Evolutionary conservation across 1,140 invertebrate species (phyloP), one percentile per base, ranked within the genome.

Genomic region (Harpegnathos saltator): DNA sequence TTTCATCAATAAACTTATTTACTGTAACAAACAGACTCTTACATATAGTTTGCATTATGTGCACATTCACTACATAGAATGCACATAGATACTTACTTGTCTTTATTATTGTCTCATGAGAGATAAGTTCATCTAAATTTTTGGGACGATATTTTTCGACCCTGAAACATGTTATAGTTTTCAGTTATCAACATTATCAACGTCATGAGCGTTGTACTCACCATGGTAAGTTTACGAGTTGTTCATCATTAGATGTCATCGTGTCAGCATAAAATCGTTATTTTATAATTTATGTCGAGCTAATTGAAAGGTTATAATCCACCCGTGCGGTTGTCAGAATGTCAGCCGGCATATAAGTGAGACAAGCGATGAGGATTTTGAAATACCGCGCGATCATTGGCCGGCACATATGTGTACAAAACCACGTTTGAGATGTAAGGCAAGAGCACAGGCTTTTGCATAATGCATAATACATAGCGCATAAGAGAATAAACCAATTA

Each of bases 61-160:
- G 58, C 38, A 54, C 61, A 56, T 65, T 63, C 19, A 69, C 77
- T n/a, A 71, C 73, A 75, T 52, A 78, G 71, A 62, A 17, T 17
- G 50, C 15, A 62, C 14, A 69, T 22, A 73, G 82, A 66, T 54
- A 95, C 96, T 96, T 96, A 99, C 99, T 98, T 91, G 99, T 99
- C 91, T 96, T 96, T 81, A 99, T 97, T 75, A 99, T 99, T 94
- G 99, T 98, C 94, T 98, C 97, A 91, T 99, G 99, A 3, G 99
- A 99, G 85, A 99, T 98, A 4, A 99, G 95, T 91, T 99, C 99
- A 89, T 98, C 96, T 82, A 99, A 95, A 66, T 96, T 97, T 58
- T 95, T 96, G 17, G 99, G 99, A 14, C 99, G 96, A 94, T 99
- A 99, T 94, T 99, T 99, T 95, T 99, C 99, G 22, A 99, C 98